Conservation (phyloP, 2,113 vertebrate species). For the Centropus unirufus region DNA sequence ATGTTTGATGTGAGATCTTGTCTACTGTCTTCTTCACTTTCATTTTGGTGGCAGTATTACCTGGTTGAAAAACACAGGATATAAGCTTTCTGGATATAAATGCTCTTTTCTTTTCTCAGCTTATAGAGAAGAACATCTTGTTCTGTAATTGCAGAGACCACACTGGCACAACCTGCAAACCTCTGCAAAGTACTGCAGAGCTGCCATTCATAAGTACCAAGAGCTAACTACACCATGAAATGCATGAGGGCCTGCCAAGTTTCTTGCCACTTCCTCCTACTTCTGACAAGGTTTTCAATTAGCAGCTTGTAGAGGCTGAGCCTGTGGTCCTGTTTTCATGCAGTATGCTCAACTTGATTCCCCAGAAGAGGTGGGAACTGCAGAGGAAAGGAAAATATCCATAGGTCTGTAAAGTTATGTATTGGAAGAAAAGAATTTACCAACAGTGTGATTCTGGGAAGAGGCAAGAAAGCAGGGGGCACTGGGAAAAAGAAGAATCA, state of each 20-base stretch:
- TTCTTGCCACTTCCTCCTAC: slow-evolving; percentile 62
- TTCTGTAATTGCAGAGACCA: slow-evolving; percentile 16
- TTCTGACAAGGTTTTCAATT: slow-evolving; percentile 78
- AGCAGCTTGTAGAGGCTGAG: slow-evolving; percentile 74
- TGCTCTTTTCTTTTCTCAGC: neutral
- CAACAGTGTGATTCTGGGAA: neutral
- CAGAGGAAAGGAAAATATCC: slow-evolving; percentile 18
- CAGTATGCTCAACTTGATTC: slow-evolving; percentile 55
- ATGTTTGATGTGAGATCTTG: neutral
- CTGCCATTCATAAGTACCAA: slow-evolving; percentile 48
- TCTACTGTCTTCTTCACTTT: neutral
- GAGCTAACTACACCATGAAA: slow-evolving; percentile 32
- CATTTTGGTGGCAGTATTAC: neutral
- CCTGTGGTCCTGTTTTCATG: slow-evolving; percentile 69
- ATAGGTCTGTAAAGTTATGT: neutral
- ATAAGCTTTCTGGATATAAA: slow-evolving; percentile 7
- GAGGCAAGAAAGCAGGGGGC: neutral
- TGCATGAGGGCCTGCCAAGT: slow-evolving; percentile 51
- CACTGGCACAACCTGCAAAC: slow-evolving; percentile 33
- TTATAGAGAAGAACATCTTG: neutral
- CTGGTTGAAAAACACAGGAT: slow-evolving; percentile 24
- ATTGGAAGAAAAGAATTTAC: neutral
- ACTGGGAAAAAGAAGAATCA: neutral
- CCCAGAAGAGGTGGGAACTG: slow-evolving; percentile 27
- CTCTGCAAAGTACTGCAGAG: slow-evolving; percentile 19